Conservation (phyloP, 2,113 vertebrate species). For the Megaptera novaeangliae region DNA sequence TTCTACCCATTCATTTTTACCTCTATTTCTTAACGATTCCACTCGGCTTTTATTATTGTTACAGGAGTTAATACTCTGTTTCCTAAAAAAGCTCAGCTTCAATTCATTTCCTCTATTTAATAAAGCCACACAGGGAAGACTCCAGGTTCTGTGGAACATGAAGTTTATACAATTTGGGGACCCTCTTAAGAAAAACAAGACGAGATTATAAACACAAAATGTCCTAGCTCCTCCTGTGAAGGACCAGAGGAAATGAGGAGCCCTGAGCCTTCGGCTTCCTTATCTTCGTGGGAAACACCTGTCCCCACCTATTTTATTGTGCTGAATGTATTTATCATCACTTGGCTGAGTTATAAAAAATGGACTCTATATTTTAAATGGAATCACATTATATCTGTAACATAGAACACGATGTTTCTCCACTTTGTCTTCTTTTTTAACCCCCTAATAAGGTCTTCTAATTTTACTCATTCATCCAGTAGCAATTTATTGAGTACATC, state of each 20-base stretch:
- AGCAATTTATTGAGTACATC: not conserved
- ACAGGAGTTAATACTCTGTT: not conserved
- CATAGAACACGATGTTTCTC: not conserved
- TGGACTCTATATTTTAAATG: not conserved
- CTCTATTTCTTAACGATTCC: not conserved
- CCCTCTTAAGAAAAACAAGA: not conserved
- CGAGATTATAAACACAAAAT: not conserved
- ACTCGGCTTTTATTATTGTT: not conserved
- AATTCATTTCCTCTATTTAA: not conserved
- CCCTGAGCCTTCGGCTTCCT: fast-evolving
- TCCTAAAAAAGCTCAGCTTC: not conserved
- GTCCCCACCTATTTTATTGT: not conserved
- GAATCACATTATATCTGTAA: not conserved
- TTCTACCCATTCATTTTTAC: not conserved
- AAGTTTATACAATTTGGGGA: not conserved
- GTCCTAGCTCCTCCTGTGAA: fast-evolving
- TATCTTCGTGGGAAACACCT: fast-evolving
- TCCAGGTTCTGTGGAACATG: not conserved
- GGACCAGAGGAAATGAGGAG: fast-evolving
- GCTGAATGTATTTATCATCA: too few species aligned
- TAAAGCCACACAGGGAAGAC: not conserved
- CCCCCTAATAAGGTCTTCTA: not conserved
- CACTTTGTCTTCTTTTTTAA: not conserved
- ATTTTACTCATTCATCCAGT: too few species aligned
- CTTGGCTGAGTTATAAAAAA: not conserved